phyloP scores from a whole-genome alignment of 2,113 vertebrate genomes.

The Orthonyx spaldingii region DNA sequence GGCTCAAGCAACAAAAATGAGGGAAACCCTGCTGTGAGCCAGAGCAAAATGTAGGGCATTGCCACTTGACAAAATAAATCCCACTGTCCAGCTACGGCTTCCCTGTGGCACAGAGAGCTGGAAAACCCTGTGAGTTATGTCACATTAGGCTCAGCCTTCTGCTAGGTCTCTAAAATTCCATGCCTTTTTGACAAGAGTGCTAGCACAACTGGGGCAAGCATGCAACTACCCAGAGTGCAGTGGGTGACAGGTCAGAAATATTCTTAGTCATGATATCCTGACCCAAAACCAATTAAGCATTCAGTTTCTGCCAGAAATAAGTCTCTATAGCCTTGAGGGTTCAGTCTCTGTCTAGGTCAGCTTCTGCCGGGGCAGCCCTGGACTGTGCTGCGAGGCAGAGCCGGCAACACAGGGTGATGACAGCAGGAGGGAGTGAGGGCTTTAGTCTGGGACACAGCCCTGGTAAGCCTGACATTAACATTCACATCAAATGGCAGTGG shows the following conservation, averaged over 20 bases:
- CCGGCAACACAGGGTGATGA: accelerated
- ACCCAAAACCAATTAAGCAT: background rate
- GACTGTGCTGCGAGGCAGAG: background rate
- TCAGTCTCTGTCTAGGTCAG: background rate
- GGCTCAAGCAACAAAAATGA: background rate
- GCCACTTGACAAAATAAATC: background rate
- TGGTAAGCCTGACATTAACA: background rate
- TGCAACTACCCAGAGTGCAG: background rate
- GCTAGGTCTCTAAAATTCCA: background rate
- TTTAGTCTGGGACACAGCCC: background rate
- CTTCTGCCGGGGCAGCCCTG: background rate
- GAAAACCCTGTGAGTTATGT: background rate
- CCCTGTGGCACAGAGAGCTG: background rate
- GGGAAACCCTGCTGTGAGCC: background rate
- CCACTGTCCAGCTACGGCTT: background rate
- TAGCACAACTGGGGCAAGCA: background rate
- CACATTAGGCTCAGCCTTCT: background rate
- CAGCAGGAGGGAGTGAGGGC: background rate
- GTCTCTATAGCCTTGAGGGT: background rate
- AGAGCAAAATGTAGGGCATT: background rate
- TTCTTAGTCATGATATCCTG: background rate
- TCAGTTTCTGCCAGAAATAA: background rate
- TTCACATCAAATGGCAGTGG: background rate
- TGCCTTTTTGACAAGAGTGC: background rate
- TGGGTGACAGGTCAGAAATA: background rate